phyloP scores from a whole-genome alignment of 2,797 vertebrate genomes.

The Coccyzus lansbergi region DNA sequence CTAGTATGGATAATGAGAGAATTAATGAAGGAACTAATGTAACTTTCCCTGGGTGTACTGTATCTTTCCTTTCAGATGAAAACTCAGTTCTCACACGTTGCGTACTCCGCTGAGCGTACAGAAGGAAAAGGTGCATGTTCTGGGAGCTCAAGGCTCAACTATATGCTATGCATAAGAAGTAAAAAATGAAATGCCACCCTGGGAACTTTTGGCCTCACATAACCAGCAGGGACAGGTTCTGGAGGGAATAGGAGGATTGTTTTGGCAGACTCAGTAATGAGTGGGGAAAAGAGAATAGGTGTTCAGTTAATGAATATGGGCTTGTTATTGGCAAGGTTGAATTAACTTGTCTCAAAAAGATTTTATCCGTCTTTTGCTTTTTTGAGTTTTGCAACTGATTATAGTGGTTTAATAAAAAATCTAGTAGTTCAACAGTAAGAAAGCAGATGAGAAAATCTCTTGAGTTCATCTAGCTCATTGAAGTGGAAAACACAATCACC shows the following conservation, averaged over 20 bases:
- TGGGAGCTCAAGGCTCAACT: not conserved
- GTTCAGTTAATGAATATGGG: not conserved
- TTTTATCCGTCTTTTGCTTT: not conserved
- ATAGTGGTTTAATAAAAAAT: not conserved
- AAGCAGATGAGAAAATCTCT: not conserved
- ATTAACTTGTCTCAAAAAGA: not conserved
- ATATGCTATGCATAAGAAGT: not conserved
- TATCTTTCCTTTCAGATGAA: not conserved
- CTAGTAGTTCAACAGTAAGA: not conserved
- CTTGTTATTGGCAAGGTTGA: not conserved
- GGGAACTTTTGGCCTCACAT: not conserved
- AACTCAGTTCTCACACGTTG: not conserved
- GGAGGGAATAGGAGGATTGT: not conserved
- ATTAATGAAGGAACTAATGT: not conserved
- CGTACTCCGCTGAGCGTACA: not conserved
- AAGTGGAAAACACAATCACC: not conserved
- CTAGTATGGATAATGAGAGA: not conserved
- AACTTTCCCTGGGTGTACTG: fast-evolving
- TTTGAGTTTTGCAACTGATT: not conserved
- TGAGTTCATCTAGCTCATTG: not conserved
- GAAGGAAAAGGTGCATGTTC: not conserved
- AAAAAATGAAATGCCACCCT: not conserved
- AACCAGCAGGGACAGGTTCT: not conserved
- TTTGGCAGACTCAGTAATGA: not conserved
- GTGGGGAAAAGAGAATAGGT: not conserved